Base-by-base conservation (phyloP, 1,140 invertebrate genomes). In the Rhyacophila brunnea region DNA sequence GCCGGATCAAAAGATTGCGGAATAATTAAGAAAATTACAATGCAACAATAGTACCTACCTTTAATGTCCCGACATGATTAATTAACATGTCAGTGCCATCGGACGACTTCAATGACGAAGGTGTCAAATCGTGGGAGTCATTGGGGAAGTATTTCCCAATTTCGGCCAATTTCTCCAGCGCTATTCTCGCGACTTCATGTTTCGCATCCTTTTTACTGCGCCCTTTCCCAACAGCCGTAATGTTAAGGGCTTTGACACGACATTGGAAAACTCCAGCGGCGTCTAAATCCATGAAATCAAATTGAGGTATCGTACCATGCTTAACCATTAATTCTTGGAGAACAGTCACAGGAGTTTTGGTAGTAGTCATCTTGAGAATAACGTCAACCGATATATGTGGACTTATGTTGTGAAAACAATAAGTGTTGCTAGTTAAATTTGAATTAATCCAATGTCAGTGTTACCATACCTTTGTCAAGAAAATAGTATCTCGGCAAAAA, bases 121-220 rank as follows among this genome's bases (percentile, higher is more conserved):
- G 43, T n/a, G 15, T 19, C n/a, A 55, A 6, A 20, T 55, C 47
- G 36, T 55, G 43, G 13, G 46, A 58, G 3, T 23, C 10, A 17
- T 17, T 20, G 19, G 57, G 62, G 28, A 43, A 49, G 14, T 60
- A 60, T 9, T 42, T 48, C 0, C 62, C 62, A 1, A 10, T n/a
- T 49, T 44, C 15, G 1, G 34, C 20, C n/a, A 64, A 19, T 43
- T 57, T 58, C 14, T 42, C 32, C 32, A 57, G 34, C 19, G 48
- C 35, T 9, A 56, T 73, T 62, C 79, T 80, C 1, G 87, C 87
- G 38, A 86, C 86, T 58, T 79, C 74, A 66, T 89, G 87, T 67
- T 88, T 89, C 0, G 87, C 87, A 73, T 87, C 86, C 68, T 88
- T 89, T 69, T 89, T 89, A 58, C 83, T 86, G 52, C 86, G 80